phyloP scores from a whole-genome alignment of 1,140 invertebrate species.

The Bombus superbus region DNA sequence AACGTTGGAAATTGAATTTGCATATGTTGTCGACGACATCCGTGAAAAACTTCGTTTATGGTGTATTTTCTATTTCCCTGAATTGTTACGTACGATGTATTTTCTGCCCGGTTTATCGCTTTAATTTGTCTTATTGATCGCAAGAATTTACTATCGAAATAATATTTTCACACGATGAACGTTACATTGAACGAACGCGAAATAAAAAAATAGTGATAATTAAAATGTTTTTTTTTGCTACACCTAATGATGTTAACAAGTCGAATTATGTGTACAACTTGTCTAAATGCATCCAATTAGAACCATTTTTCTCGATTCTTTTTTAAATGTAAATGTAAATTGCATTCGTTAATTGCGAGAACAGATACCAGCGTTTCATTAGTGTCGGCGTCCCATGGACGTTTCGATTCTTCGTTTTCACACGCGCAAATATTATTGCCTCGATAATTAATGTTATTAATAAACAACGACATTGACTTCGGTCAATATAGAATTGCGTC shows the following conservation, averaged over 20 bases:
- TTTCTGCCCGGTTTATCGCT: neutral
- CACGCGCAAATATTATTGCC: neutral
- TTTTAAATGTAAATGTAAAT: neutral
- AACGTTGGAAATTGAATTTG: too few relatives aligned
- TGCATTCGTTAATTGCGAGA: neutral
- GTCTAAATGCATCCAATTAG: neutral
- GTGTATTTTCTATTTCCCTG: neutral
- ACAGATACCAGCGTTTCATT: neutral
- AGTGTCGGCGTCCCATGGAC: neutral
- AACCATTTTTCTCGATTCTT: neutral
- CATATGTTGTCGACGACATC: neutral
- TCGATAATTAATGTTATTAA: neutral
- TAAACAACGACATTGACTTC: neutral
- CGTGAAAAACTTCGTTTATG: neutral
- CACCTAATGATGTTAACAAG: neutral
- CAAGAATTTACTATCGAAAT: neutral
- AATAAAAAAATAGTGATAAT: neutral
- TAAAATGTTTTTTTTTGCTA: neutral
- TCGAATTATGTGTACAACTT: too few relatives aligned
- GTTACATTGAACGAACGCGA: neutral
- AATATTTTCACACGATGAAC: neutral
- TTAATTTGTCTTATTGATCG: neutral
- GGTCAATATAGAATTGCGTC: neutral
- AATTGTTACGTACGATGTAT: neutral
- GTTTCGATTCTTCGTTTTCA: neutral